Evolutionary conservation across 2,888 invertebrate species (phyloP).

Genomic region (Heliconius erato): DNA sequence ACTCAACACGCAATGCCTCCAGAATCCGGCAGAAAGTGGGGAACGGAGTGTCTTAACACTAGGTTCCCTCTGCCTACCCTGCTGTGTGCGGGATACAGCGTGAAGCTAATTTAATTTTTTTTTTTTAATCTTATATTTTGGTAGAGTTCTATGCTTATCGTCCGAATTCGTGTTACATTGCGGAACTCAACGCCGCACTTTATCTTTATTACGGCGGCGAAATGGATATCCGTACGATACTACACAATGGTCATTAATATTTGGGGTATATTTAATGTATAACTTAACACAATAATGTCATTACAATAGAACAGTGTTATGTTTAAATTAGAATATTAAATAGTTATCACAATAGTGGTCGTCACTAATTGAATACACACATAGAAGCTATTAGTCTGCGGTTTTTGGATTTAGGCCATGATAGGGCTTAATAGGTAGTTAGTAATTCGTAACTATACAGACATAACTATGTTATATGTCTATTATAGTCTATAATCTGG

Average conservation of each 20-base stretch:
- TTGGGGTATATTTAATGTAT: not conserved
- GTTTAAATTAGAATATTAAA: conserved; percentile 20
- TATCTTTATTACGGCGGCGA: not conserved
- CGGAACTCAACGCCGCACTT: not conserved
- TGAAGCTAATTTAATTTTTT: no score
- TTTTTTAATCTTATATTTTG: not conserved
- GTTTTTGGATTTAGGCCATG: conserved; percentile 23
- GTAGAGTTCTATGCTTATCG: no score
- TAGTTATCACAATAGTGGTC: conserved; percentile 18
- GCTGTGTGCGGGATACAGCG: no score
- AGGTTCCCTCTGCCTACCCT: no score
- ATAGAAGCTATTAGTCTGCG: conserved; percentile 21
- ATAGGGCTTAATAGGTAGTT: conserved; percentile 2
- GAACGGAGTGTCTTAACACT: no score
- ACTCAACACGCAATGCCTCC: no score
- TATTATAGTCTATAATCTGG: not conserved
- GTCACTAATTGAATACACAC: conserved; percentile 10
- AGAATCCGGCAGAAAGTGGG: no score
- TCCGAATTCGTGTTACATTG: no score
- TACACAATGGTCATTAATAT: not conserved
- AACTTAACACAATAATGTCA: not conserved
- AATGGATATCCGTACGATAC: no score
- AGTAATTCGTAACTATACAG: not conserved
- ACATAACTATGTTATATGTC: not conserved
- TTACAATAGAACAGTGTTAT: not conserved